Base-by-base conservation (phyloP, 2,113 vertebrate genomes). In the Odocoileus hemionus region DNA sequence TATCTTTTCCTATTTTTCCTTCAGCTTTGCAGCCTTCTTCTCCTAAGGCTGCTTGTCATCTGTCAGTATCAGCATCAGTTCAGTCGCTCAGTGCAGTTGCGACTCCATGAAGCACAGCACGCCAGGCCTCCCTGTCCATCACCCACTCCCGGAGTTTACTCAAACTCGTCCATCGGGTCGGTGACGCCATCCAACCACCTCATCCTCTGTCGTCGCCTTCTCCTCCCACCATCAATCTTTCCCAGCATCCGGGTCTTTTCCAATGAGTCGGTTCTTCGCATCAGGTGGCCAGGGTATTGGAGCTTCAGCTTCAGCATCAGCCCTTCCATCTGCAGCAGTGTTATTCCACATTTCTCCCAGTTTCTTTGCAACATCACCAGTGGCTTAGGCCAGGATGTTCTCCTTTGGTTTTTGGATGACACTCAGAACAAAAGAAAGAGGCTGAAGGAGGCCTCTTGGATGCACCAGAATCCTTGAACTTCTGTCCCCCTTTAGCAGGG, bases 111-210 rank as follows among this genome's bases (percentile, higher is more conserved):
- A 11, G 33, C 0, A 17, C 33, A 36, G 64, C 33, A 67, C 0
- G 2, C 17, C 33, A 36, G 64, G 33, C 64, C 64, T 67, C 64
- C 64, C 33, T 36, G 33, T 21, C 30, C 61, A 17, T n/a, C 61
- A 33, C 61, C 61, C 8, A 8, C 15, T 64, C 61, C 61, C 15
- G 1, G 30, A 64, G 61, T 33, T 8, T 2, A 8, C 61, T 17
- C 30, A 64, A 1, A 33, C 30, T 64, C 8, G 30, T 64, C 30
- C 61, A n/a, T 64, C 0, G 15, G 33, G 61, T 64, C 15, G 0
- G 14, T 33, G 30, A 17, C 8, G 61, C 15, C 61, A 33, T 33
- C 60, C 60, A 64, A 1, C 30, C 60, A 8, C 4, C 61, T 67
- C 64, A 21, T 21, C 33, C 33, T 67, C 8, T 5, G 64, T 5